phyloP scores from a whole-genome alignment of 2,797 vertebrate species.

The Petrocephalus schoutedeni region DNA sequence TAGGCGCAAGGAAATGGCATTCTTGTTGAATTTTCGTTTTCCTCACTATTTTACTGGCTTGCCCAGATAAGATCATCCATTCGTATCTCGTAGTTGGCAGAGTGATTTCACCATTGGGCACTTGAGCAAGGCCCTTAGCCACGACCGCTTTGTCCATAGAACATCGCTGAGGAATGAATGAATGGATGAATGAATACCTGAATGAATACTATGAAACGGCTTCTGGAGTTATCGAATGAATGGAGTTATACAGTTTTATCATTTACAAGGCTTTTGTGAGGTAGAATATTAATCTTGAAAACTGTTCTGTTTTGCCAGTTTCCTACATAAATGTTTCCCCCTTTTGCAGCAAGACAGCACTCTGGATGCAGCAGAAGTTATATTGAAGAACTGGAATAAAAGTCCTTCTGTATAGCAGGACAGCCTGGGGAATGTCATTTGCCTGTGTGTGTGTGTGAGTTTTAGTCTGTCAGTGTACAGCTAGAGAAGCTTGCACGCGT shows the following conservation, averaged over 20 bases:
- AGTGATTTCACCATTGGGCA: neutral
- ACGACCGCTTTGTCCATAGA: neutral
- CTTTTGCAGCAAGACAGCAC: constrained; percentile 82
- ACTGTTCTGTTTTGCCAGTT: neutral
- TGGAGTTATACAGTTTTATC: neutral
- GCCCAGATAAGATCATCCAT: neutral
- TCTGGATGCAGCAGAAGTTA: constrained; percentile 77
- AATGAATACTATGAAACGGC: neutral
- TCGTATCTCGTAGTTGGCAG: neutral
- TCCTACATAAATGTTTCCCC: constrained; percentile 14
- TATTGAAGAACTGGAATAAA: constrained; percentile 81
- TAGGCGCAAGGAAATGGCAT: neutral
- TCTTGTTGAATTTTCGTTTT: neutral
- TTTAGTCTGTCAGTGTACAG: neutral
- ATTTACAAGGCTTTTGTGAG: neutral
- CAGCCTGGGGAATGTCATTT: neutral
- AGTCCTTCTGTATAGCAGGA: neutral
- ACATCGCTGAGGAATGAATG: neutral
- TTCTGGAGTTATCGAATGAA: neutral
- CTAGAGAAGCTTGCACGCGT: neutral
- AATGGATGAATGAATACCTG: neutral
- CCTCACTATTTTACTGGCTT: neutral
- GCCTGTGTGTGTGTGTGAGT: neutral
- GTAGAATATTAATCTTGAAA: neutral
- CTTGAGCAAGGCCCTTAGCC: neutral